These are phyloP conservation scores for Holacanthella duospinosa DNA, from an alignment of 2,888 invertebrate genomes.

Conservation along the genomic window DNA sequence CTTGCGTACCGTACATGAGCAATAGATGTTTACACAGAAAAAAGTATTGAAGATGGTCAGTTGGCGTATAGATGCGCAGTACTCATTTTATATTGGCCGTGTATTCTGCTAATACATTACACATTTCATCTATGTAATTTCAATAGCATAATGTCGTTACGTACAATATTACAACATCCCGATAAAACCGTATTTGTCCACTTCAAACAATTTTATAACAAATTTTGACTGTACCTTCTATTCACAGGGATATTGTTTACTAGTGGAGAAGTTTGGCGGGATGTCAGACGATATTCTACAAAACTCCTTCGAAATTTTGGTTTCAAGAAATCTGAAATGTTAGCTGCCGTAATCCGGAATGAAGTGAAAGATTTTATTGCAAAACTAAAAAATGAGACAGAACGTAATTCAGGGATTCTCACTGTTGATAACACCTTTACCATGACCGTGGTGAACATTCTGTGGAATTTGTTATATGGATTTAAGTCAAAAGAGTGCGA, in stretches of 20 bases:
- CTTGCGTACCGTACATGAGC: too few species aligned
- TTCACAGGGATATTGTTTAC: not conserved
- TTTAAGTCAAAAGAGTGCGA: not conserved
- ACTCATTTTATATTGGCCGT: too few species aligned
- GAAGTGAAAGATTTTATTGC: not conserved
- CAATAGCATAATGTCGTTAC: too few species aligned
- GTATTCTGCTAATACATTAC: too few species aligned
- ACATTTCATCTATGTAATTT: too few species aligned
- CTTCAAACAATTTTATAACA: too few species aligned
- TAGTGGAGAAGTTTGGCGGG: not conserved
- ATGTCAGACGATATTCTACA: not conserved
- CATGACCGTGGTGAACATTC: not conserved
- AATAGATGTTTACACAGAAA: too few species aligned
- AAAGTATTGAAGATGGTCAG: too few species aligned
- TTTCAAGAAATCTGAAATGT: not conserved
- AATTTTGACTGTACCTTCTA: too few species aligned
- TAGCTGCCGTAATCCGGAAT: not conserved
- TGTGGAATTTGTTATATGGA: not conserved
- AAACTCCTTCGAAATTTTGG: not conserved
- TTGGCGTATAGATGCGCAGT: too few species aligned
- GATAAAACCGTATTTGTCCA: too few species aligned
- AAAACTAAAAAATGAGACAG: not conserved
- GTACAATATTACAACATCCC: too few species aligned
- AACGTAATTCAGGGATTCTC: not conserved
- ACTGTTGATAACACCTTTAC: not conserved